phyloP scores from a whole-genome alignment of 1,140 invertebrate species.

The Drosophila quadrilineata region DNA sequence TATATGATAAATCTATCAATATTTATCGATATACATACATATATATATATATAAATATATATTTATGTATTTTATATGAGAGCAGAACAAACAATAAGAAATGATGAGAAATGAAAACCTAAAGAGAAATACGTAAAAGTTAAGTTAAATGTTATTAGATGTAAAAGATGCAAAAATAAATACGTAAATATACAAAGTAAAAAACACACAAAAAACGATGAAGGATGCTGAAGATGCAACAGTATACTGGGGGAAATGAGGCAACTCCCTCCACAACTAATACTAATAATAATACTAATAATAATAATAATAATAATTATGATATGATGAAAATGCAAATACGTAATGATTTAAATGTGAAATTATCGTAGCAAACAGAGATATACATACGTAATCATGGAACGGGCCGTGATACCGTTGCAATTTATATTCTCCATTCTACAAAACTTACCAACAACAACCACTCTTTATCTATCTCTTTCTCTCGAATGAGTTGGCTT shows the following conservation, averaged over 20 bases:
- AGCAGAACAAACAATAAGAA: constrained; percentile 65
- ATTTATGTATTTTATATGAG: constrained; percentile 58
- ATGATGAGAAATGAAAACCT: constrained; percentile 34
- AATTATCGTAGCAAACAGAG: constrained; percentile 76
- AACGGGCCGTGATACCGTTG: constrained; percentile 30
- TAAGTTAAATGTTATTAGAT: constrained; percentile 80
- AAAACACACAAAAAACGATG: constrained; percentile 3
- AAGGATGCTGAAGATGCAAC: no score
- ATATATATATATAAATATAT: constrained; percentile 66
- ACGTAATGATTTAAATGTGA: constrained; percentile 65
- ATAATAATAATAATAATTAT: constrained; percentile 28
- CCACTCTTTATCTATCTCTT: constrained; percentile 32
- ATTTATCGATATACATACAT: constrained; percentile 34
- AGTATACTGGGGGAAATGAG: no score
- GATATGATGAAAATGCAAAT: constrained; percentile 58
- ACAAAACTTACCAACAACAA: constrained; percentile 56
- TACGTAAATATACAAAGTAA: constrained; percentile 60
- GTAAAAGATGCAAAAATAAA: constrained; percentile 62
- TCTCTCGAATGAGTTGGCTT: no score
- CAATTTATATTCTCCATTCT: constrained; percentile 49
- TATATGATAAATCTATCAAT: constrained; percentile 26
- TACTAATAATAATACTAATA: no score
- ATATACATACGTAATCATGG: constrained; percentile 71
- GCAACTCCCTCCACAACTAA: constrained; percentile 40
- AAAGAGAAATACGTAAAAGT: constrained; percentile 42